A percentile compares a stretch with the other conserved stretches of the same genome.
phyloP scores from a whole-genome alignment of 2,888 invertebrate genomes.

The Bombyx huttoni region DNA sequence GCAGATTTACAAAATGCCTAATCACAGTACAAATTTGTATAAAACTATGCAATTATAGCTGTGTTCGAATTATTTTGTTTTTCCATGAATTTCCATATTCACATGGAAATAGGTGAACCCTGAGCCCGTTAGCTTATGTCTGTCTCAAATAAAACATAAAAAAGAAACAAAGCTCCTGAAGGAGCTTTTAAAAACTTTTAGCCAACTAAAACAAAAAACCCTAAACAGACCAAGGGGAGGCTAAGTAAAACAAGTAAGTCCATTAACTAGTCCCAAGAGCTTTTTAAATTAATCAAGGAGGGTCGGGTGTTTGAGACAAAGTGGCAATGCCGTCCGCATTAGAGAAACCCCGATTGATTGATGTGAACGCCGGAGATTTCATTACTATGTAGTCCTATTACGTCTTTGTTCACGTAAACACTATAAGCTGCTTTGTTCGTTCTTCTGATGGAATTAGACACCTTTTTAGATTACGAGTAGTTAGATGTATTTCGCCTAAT shows the following conservation, averaged over 20 bases:
- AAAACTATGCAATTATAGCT: too few species aligned
- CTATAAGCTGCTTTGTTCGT: slow-evolving; percentile 17
- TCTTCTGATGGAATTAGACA: slow-evolving; percentile 4
- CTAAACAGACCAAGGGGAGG: not conserved
- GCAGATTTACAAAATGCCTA: too few species aligned
- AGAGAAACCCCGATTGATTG: slow-evolving; percentile 28
- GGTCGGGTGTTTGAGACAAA: slow-evolving; percentile 14
- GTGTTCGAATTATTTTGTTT: too few species aligned
- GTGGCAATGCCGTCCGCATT: slow-evolving; percentile 20
- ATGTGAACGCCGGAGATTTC: slow-evolving; percentile 25
- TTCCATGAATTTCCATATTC: too few species aligned
- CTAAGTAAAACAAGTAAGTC: not conserved
- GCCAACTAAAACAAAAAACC: not conserved
- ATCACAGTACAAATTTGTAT: too few species aligned
- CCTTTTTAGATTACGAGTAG: not conserved
- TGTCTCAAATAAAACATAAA: not conserved
- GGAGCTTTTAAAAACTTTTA: slow-evolving; percentile 3
- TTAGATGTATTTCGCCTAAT: too few species aligned
- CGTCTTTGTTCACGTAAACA: slow-evolving; percentile 23
- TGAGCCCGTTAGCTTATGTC: too few species aligned
- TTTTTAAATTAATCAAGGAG: slow-evolving; percentile 14
- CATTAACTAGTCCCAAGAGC: slow-evolving; percentile 2
- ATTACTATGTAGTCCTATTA: slow-evolving; percentile 28
- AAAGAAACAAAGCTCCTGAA: not conserved
- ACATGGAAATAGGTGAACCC: too few species aligned